Evolutionary conservation across 92 coral and sea anemone genomes (phyloP), one percentile per base, ranked within the genome.

Genomic region (Porites evermanni): DNA sequence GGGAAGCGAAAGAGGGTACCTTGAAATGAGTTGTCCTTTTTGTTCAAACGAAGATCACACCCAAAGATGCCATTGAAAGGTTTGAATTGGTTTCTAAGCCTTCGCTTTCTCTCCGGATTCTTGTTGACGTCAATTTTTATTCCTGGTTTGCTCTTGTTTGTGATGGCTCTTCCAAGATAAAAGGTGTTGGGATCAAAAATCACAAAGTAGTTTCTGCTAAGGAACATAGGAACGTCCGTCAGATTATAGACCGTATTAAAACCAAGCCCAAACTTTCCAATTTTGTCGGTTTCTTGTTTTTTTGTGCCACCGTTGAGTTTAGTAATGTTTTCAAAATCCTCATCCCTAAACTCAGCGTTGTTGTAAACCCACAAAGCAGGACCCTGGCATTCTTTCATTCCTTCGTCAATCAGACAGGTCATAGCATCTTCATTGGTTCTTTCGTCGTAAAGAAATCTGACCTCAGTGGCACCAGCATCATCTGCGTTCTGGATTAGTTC

Each of bases 201-300:
- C 50, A 92, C 95, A 67, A 94, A 44, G 64, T 74, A 87, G 47
- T 89, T 87, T 79, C 92, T 86, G 77, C 98, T 96, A 13, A 96
- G 85, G 78, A 96, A 94, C 86, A 96, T 96, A 32, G 98, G 98
- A 21, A 94, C 97, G 78, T 96, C 98, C 20, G 98, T 96, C 71
- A 95, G 84, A 74, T 95, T 92, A 88, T 95, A 95, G 11, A 93
- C 98, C 1, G 98, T 93, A 74, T 96, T 96, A 82, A 96, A 96
- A 16, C 98, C 98, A 68, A 94, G 91, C 20, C 98, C 98, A 92
- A 96, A 96, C 76, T 93, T 94, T 58, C 98, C 98, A 87, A 96
- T 96, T 85, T 92, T 96, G 17, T 91, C 90, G 7, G 94, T 88
- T 72, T 94, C 94, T 0, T 75, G 80, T 80, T 92, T 94, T 68